These are phyloP conservation scores for Cephus sareptanus DNA, from an alignment of 2,888 invertebrate species.

Conservation along the genomic window DNA sequence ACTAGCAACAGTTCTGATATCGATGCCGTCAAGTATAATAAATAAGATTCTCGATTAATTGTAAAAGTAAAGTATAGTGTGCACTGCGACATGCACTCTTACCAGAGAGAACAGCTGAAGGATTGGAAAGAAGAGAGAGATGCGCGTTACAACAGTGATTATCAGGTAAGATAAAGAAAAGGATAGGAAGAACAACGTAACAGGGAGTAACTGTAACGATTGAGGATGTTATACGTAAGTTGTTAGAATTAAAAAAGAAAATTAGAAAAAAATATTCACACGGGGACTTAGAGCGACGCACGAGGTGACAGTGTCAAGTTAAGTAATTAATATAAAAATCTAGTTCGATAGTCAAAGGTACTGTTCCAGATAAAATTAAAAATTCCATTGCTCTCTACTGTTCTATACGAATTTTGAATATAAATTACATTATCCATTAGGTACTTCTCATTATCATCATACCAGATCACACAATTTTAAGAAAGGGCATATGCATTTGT, in stretches of 20 bases:
- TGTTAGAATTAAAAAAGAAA: background rate
- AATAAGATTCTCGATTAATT: background rate
- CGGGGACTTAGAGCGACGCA: background rate
- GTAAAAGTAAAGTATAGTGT: constrained; percentile 3
- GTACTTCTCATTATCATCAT: background rate
- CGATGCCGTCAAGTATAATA: background rate
- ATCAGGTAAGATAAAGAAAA: background rate
- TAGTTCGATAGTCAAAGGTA: background rate
- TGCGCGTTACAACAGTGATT: constrained; percentile 29
- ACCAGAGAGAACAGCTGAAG: constrained; percentile 46
- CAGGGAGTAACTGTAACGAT: background rate
- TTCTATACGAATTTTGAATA: background rate
- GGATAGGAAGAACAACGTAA: background rate
- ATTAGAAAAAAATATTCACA: background rate
- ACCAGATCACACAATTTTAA: too few species aligned
- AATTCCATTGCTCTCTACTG: background rate
- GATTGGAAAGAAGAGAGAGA: constrained; percentile 39
- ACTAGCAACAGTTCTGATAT: background rate
- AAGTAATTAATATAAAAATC: background rate
- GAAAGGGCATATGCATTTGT: background rate
- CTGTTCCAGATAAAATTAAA: background rate
- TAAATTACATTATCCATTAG: background rate
- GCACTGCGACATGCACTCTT: constrained; percentile 42
- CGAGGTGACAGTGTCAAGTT: background rate
- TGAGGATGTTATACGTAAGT: background rate